Base-by-base conservation (phyloP, 2,113 vertebrate species). In the Polyodon spathula region DNA sequence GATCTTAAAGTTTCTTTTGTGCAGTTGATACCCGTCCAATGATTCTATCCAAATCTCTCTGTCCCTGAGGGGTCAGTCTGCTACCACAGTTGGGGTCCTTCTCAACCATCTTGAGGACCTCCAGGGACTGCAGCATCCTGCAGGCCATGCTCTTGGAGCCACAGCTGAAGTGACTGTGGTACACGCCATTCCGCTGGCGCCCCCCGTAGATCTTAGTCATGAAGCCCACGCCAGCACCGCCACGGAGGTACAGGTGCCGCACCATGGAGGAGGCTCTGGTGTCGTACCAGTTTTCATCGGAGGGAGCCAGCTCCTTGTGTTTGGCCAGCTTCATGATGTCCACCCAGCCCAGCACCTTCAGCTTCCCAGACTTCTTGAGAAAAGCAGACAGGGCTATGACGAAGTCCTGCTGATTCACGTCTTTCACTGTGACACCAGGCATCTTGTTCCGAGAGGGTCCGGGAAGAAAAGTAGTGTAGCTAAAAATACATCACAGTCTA, bases 381-480 rank as follows among this genome's bases (percentile, higher is more conserved):
- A 96, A 96, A 16, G 92, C 92, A 27, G 90, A 85, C 71, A 96
- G 82, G 55, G 92, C 93, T 73, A 88, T 79, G 78, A 95, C 93
- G 62, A 96, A 96, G 76, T 96, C 93, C 83, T 94, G 93, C 90
- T 96, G 93, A 82, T 96, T 96, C 61, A 96, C 93, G 84, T 95
- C 93, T 84, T 95, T 96, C 71, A 95, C 91, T 58, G 92, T 96
- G 69, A 95, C 87, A 73, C 93, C 93, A 8, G 91, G 93, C 92
- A 96, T 95, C 93, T 94, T n/a, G n/a, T n/a, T n/a, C n/a, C n/a
- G n/a, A n/a, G n/a, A n/a, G n/a, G n/a, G n/a, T n/a, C n/a, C n/a
- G n/a, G n/a, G n/a, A n/a, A n/a, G n/a, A n/a, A n/a, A n/a, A n/a
- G n/a, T n/a, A n/a, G n/a, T n/a, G n/a, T n/a, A n/a, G n/a, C n/a